Evolutionary conservation across 2,888 invertebrate species (phyloP), one percentile per base, ranked within the genome.

Genomic region (Cryptosula pallasiana): DNA sequence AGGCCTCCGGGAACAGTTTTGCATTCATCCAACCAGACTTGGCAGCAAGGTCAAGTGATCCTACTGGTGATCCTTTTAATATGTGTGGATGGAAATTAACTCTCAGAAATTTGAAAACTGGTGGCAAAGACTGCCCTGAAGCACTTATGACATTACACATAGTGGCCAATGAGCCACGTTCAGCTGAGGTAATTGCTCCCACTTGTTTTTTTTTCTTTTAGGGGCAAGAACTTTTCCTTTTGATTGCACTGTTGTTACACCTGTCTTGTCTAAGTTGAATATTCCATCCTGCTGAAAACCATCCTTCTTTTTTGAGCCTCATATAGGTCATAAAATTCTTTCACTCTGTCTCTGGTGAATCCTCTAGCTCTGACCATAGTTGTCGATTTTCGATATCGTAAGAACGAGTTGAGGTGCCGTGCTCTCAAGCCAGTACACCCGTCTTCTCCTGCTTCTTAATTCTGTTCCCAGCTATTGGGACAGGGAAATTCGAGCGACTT

Each of bases 1-100:
- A n/a, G 16, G 55, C 70, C 23, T 13, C 34, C 5, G 45, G 35
- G 54, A 75, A 75, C 16, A 63, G 35, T 25, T 70, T 72, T 16
- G 29, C 20, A 13, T 69, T 75, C 73, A 75, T 75, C 75, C 75
- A 75, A 16, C 75, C 75, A 69, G 72, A 63, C 23, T 23, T n/a
- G 25, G 34, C 9, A 16, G 63, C 72, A 29, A 55, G 35, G 5
- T 72, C 72, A 25, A 71, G 34, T 16, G 70, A 58, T 9, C 73
- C 71, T 29, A 35, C 63, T 29, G 74, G 74, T 25, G 69, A 54
- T 16, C 63, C 72, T 27, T 55, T 55, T 5, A 71, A 16, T 32
- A 71, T 35, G 55, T 34, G 20, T 2, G 71, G 71, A 36, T 71
- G 70, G 55, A 36, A 71, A 32, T 74, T 73, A 9, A 54, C 45